Evolutionary conservation across 2,888 invertebrate genomes (phyloP).

Genomic region (Iphiclides podalirius): DNA sequence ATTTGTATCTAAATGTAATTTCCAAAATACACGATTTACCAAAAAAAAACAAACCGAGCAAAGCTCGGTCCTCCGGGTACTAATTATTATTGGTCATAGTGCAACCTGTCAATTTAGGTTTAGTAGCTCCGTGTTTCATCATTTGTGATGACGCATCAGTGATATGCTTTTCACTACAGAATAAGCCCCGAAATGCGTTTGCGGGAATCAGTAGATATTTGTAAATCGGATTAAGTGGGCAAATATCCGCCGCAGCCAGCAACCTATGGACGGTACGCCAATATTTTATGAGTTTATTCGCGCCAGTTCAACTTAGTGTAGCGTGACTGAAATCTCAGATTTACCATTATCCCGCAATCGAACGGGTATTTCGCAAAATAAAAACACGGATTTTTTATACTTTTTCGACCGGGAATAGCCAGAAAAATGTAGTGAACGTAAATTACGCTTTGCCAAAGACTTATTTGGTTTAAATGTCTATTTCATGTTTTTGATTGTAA

Average conservation of each 20-base stretch:
- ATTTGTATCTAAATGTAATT: too few relatives aligned
- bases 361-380: slow-evolving; percentile 12
- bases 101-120: slow-evolving; percentile 22
- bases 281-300: slow-evolving; percentile 38
- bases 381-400: not conserved
- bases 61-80: too few relatives aligned
- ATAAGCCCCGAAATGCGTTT: slow-evolving; percentile 52
- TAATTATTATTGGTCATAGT: too few relatives aligned
- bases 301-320: slow-evolving; percentile 23
- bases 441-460: too few relatives aligned
- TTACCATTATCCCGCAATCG: slow-evolving; percentile 21
- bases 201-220: slow-evolving; percentile 49
- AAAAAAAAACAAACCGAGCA: too few relatives aligned
- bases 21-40: too few relatives aligned
- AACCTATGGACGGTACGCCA: slow-evolving; percentile 40
- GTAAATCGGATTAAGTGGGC: slow-evolving; percentile 51
- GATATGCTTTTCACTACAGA: slow-evolving; percentile 57
- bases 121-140: slow-evolving; percentile 46
- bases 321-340: slow-evolving; percentile 21
- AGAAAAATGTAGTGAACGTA: too few relatives aligned
- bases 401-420: not conserved
- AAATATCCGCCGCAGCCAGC: slow-evolving; percentile 34
- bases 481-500: too few relatives aligned
- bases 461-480: too few relatives aligned
- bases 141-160: slow-evolving; percentile 56